Percentiles rank a stretch among this genome's conserved stretches.
Conservation (phyloP, 2,888 invertebrate genomes). For the Acanthosepion pharaonis region DNA sequence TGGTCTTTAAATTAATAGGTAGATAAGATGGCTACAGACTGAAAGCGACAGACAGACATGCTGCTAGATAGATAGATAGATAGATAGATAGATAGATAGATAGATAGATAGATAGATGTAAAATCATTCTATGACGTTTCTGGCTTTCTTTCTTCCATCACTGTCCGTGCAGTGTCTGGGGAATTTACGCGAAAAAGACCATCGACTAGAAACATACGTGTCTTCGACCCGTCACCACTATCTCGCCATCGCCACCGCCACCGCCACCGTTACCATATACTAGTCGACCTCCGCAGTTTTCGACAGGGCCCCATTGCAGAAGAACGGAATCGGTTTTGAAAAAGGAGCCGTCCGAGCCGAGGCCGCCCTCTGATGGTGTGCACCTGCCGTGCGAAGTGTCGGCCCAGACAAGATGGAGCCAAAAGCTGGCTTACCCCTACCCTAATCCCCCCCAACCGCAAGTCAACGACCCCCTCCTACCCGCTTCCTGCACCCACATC, state of each 20-base stretch:
- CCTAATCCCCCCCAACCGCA: neutral
- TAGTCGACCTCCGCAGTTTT: constrained; percentile 33
- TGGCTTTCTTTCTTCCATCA: neutral
- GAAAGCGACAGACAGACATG: neutral
- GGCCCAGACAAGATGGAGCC: constrained; percentile 33
- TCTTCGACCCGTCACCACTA: neutral
- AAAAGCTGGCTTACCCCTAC: neutral
- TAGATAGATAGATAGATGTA: neutral
- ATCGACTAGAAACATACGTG: neutral
- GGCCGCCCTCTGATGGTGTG: constrained; percentile 14
- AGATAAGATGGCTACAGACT: neutral
- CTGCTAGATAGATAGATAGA: neutral
- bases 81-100: neutral
- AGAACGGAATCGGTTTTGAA: constrained; percentile 33
- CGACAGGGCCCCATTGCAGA: neutral
- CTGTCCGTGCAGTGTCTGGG: neutral
- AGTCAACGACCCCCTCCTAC: neutral
- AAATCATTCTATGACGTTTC: neutral
- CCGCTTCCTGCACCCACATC: neutral
- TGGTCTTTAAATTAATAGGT: neutral
- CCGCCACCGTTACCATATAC: neutral
- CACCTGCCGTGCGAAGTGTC: constrained; percentile 33
- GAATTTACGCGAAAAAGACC: neutral
- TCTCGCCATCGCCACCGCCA: neutral
- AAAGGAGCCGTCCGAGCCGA: constrained; percentile 33